phyloP scores from a whole-genome alignment of 1,140 invertebrate species.

The Vollenhovia emeryi region DNA sequence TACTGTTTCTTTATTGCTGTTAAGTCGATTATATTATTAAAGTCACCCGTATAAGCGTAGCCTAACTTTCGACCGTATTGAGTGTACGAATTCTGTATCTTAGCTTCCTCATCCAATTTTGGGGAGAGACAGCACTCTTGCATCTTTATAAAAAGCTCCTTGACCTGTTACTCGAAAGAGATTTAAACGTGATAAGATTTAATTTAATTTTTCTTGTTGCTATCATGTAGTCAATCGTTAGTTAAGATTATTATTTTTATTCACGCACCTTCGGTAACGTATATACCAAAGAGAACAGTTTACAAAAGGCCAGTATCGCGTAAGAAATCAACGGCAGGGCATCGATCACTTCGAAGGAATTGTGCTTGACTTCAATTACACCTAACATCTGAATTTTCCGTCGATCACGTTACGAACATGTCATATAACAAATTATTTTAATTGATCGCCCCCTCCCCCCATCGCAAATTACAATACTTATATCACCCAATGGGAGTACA shows the following conservation, averaged over 20 bases:
- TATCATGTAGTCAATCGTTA: background rate
- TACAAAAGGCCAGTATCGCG: background rate
- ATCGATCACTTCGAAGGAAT: conserved; percentile 9
- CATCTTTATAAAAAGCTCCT: conserved; percentile 15
- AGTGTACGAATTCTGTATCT: background rate
- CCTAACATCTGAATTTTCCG: background rate
- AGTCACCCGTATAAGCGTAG: conserved; percentile 13
- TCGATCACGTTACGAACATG: background rate
- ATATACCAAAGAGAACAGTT: conserved; percentile 8
- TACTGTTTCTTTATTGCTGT: background rate
- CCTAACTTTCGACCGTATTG: conserved; percentile 7
- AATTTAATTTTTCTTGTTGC: background rate
- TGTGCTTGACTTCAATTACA: background rate
- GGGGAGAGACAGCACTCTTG: background rate
- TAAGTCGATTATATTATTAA: background rate
- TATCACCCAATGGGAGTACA: too few relatives aligned
- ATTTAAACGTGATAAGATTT: background rate
- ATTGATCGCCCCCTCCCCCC: background rate
- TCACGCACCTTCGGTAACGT: conserved; percentile 21
- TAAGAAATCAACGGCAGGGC: background rate
- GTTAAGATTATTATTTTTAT: background rate
- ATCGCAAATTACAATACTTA: too few relatives aligned
- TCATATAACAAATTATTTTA: background rate
- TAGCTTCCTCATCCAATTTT: conserved; percentile 13
- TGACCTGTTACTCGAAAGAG: background rate